These are phyloP conservation scores for Artibeus lituratus DNA, from an alignment of 2,797 vertebrate genomes.

Conservation along the genomic window DNA sequence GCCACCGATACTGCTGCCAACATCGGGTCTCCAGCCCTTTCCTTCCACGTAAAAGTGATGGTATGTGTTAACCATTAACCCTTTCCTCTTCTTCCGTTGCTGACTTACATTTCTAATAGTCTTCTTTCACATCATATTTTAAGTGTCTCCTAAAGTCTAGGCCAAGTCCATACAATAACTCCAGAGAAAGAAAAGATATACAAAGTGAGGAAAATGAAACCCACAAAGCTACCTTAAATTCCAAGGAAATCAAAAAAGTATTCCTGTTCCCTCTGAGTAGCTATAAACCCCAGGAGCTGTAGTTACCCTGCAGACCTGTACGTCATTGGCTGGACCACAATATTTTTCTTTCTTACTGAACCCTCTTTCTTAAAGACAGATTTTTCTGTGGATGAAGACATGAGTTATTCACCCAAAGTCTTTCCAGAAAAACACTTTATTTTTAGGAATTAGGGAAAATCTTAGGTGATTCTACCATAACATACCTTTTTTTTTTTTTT, in stretches of 20 bases:
- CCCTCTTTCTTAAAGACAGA: conserved; percentile 73
- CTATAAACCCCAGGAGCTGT: conserved; percentile 55
- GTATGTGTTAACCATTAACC: background rate
- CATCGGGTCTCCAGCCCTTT: fast-evolving
- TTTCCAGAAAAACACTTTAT: conserved; percentile 74
- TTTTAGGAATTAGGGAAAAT: conserved; percentile 70
- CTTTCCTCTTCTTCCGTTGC: background rate
- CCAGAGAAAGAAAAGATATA: background rate
- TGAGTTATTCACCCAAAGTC: conserved; percentile 68
- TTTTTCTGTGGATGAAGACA: conserved; percentile 75
- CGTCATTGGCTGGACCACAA: conserved; percentile 74
- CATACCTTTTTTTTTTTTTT: background rate
- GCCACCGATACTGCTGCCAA: background rate
- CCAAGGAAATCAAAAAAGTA: conserved; percentile 48
- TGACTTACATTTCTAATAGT: background rate
- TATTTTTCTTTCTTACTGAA: conserved; percentile 77
- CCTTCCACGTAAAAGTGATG: background rate
- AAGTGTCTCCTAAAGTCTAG: background rate
- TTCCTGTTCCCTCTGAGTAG: conserved; percentile 50
- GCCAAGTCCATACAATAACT: background rate
- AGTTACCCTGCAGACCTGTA: conserved; percentile 59
- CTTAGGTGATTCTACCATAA: conserved; percentile 35
- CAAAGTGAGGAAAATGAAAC: conserved; percentile 32
- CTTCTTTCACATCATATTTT: background rate
- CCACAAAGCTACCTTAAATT: conserved; percentile 68